Conservation (phyloP, 2,797 vertebrate genomes). For the Galaxias olidus region DNA sequence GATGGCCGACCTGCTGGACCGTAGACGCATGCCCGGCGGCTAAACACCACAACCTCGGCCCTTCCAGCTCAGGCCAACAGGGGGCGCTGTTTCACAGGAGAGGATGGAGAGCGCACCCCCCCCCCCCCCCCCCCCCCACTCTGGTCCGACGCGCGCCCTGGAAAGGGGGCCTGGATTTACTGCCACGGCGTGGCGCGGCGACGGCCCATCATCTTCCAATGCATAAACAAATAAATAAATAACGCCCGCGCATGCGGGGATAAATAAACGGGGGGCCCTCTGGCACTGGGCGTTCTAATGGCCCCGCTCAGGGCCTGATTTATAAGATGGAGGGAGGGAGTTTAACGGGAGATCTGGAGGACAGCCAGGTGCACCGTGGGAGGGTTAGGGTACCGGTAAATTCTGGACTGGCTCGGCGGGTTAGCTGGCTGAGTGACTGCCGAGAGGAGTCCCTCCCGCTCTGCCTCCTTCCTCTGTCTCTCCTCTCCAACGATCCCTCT, state of each 20-base stretch:
- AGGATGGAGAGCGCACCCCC: conserved; percentile 12
- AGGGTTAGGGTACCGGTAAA: conserved; percentile 65
- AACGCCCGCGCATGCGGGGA: conserved; percentile 35
- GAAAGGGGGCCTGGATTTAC: conserved; percentile 61
- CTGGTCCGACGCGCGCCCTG: not conserved
- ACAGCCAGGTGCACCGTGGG: conserved; percentile 59
- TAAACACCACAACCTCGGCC: conserved; percentile 57
- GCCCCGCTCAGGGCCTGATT: conserved; percentile 58
- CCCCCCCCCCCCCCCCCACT: not conserved
- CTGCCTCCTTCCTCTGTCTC: too few relatives aligned
- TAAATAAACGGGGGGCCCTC: conserved; percentile 61
- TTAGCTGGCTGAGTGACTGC: conserved; percentile 68
- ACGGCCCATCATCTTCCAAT: conserved; percentile 66
- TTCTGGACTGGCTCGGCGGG: conserved; percentile 59
- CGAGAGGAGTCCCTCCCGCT: conserved; percentile 23
- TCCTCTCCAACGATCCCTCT: too few relatives aligned
- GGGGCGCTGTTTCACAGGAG: conserved; percentile 70
- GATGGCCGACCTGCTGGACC: conserved; percentile 46
- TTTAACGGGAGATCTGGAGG: conserved; percentile 36
- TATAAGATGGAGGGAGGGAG: conserved; percentile 51
- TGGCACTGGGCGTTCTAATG: conserved; percentile 52
- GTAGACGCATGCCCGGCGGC: conserved; percentile 59
- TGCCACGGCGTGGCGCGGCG: conserved; percentile 34
- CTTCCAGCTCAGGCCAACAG: conserved; percentile 65
- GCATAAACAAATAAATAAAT: conserved; percentile 69